A percentile compares a stretch with the other conserved stretches of the same genome.
Conservation (phyloP, 2,113 vertebrate species). For the Choloepus hoffmanni region DNA sequence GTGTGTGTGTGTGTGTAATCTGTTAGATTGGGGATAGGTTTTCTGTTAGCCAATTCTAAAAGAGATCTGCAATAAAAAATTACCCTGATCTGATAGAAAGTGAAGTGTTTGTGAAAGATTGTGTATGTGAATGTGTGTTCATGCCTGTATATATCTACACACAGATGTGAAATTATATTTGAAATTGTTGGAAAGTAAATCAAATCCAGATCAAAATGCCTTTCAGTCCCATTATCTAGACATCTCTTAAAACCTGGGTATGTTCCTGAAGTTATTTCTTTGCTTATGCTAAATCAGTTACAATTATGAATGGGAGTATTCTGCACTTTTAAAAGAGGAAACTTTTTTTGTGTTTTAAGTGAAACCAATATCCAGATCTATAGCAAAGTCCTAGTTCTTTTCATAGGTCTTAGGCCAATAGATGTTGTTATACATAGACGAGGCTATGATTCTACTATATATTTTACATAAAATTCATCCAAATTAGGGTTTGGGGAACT, state of each 20-base stretch:
- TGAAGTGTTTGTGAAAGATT: slow-evolving; percentile 72
- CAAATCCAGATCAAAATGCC: slow-evolving; percentile 78
- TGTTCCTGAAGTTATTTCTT: slow-evolving; percentile 77
- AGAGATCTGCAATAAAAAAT: slow-evolving; percentile 82
- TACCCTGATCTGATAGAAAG: slow-evolving; percentile 80
- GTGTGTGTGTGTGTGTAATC: slow-evolving; percentile 73
- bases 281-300: slow-evolving; percentile 72
- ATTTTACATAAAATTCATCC: slow-evolving; percentile 78
- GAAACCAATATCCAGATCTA: slow-evolving; percentile 73
- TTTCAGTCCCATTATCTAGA: slow-evolving; percentile 79
- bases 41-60: slow-evolving; percentile 79
- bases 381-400: slow-evolving; percentile 70
- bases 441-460: slow-evolving; percentile 72
- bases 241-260: slow-evolving; percentile 70
- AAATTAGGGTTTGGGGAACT: slow-evolving; percentile 74
- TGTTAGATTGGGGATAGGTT: slow-evolving; percentile 80
- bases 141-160: slow-evolving; percentile 76
- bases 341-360: slow-evolving; percentile 78
- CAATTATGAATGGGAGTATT: slow-evolving; percentile 76
- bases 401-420: slow-evolving; percentile 8
- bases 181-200: slow-evolving; percentile 80
- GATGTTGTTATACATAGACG: slow-evolving; percentile 52
- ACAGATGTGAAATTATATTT: slow-evolving; percentile 79
- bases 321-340: slow-evolving; percentile 80
- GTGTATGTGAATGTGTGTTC: slow-evolving; percentile 69